Evolutionary conservation across 2,888 invertebrate species (phyloP), one percentile per base, ranked within the genome.

Genomic region (Autographa gamma): DNA sequence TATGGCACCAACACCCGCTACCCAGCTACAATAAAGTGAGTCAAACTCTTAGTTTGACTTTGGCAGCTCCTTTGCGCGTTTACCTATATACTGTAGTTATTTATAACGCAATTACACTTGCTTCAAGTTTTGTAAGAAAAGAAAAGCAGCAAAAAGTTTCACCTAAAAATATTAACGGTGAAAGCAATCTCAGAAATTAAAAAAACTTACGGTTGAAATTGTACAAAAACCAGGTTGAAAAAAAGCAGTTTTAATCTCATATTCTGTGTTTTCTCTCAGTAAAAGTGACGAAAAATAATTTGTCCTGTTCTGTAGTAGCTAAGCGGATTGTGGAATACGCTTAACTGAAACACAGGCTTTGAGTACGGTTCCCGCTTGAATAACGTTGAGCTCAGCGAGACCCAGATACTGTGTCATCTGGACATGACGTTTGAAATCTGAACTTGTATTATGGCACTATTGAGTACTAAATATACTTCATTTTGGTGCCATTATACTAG

Each of bases 1-100:
- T 86, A 90, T 89, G 88, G 88, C 86, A 83, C 77, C 84, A 76
- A 88, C 88, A 89, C 86, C 83, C 86, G 83, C 78, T 78, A 83
- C 83, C 78, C 76, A 77, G 81, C 75, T 81, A 79, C 77, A 77
- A 76, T 74, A 83, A 79, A 84, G 65, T 79, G 74, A 74, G 76
- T 74, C 79, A 74, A 84, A 84, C 81, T 82, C 83, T 78, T 76
- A 73, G 73, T 77, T 81, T 80, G 81, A 77, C 82, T 81, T 85
- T 77, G 79, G 76, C 76, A 83, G 71, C 73, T 79, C 74, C 63
- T 69, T 74, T 77, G 70, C 64, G 71, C 61, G 63, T 76, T 68
- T 68, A 73, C 72, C 59, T 71, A 34, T 34, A 43, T 0, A 43
- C 14, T 48, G 48, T 48, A 11, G 19, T 11, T 54, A 76, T 76